phyloP scores from a whole-genome alignment of 2,797 vertebrate species.

The Buphagus erythrorhynchus region DNA sequence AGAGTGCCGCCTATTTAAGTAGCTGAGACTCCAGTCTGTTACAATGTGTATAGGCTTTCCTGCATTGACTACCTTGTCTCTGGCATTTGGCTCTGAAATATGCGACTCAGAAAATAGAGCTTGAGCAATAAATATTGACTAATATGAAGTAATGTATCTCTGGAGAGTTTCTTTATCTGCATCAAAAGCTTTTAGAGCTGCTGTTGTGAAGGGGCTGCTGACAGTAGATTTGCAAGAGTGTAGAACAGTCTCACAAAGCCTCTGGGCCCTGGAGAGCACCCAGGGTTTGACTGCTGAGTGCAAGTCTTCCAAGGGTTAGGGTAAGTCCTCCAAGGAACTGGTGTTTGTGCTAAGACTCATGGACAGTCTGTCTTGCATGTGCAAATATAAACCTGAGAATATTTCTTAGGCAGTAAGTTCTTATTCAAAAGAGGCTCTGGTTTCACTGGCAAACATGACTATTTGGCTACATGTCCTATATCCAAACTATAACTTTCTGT shows the following conservation, averaged over 20 bases:
- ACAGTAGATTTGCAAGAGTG: neutral
- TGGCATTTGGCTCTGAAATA: constrained; percentile 5
- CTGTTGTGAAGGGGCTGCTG: neutral
- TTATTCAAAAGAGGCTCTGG: neutral
- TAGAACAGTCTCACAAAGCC: neutral
- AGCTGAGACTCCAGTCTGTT: neutral
- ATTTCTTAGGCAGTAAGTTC: neutral
- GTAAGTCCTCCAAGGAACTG: neutral
- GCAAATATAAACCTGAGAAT: neutral
- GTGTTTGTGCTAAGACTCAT: fast-evolving
- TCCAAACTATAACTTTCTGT: neutral
- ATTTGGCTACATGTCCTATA: neutral
- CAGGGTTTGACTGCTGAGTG: neutral
- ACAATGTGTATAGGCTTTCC: neutral
- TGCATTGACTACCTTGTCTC: neutral
- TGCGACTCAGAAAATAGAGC: neutral
- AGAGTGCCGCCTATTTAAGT: neutral
- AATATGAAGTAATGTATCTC: neutral
- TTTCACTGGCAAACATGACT: neutral
- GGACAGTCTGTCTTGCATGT: neutral
- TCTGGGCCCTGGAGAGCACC: neutral
- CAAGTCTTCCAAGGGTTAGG: neutral
- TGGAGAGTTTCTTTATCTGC: constrained; percentile 3
- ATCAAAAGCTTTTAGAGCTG: constrained; percentile 38
- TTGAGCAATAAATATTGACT: constrained; percentile 39